These are phyloP conservation scores for Phaethornis superciliosus DNA, from an alignment of 2,113 vertebrate species.

Conservation along the genomic window DNA sequence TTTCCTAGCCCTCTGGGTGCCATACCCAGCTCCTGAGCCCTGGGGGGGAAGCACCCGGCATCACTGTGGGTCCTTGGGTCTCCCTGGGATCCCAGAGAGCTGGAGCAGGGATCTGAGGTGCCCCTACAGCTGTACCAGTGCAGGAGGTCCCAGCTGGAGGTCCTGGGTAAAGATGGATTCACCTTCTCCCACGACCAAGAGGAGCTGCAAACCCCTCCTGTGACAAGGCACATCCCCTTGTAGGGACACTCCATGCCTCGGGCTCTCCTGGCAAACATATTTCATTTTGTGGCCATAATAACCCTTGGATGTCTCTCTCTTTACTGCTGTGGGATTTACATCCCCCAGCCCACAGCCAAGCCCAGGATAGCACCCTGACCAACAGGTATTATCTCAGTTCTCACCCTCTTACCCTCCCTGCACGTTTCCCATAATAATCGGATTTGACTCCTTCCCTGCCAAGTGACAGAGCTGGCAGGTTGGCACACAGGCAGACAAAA, in stretches of 20 bases:
- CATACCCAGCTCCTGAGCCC: accelerated
- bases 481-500: not conserved
- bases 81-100: not conserved
- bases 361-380: constrained; percentile 11
- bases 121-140: accelerated
- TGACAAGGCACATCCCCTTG: not conserved
- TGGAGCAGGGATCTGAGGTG: accelerated
- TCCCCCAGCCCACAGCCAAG: not conserved
- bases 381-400: constrained; percentile 6
- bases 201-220: not conserved
- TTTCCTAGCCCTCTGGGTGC: accelerated
- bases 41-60: accelerated
- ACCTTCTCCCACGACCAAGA: not conserved
- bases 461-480: not conserved
- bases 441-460: constrained; percentile 22
- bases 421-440: not conserved
- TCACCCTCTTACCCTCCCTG: constrained; percentile 13
- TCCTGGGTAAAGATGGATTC: not conserved
- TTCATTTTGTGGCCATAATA: not conserved
- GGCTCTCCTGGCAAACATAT: not conserved
- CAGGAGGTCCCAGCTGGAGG: not conserved
- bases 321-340: constrained; percentile 9
- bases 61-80: accelerated
- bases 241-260: not conserved
- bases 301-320: not conserved